phyloP scores from a whole-genome alignment of 2,888 invertebrate genomes.

The Diploptera punctata region DNA sequence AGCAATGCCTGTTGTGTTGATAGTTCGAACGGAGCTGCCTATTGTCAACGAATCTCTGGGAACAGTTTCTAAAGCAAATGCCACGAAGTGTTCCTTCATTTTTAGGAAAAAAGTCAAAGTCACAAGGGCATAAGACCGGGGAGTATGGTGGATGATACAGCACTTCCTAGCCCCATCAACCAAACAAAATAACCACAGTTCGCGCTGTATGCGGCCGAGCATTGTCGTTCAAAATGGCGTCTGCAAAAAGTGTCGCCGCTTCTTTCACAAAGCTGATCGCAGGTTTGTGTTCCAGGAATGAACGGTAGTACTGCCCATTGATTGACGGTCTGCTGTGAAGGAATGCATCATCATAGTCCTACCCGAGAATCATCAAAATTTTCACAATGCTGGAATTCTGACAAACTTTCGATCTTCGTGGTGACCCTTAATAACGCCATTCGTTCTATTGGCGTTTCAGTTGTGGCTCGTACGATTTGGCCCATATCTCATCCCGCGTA shows the following conservation, averaged over 20 bases:
- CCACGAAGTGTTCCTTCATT: background rate
- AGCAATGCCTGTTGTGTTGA: slow-evolving; percentile 15
- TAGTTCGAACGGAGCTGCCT: slow-evolving; percentile 23
- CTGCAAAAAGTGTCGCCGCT: slow-evolving; percentile 16
- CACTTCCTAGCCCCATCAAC: slow-evolving; percentile 5
- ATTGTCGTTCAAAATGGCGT: slow-evolving; percentile 19
- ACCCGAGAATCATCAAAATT: slow-evolving; percentile 22
- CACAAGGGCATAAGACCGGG: slow-evolving; percentile 5
- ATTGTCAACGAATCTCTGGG: background rate
- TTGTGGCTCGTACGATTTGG: slow-evolving; percentile 14
- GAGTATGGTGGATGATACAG: slow-evolving; percentile 13
- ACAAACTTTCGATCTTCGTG: background rate
- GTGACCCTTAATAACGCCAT: slow-evolving; percentile 4
- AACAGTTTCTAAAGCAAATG: slow-evolving; percentile 21
- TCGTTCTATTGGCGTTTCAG: slow-evolving; percentile 8
- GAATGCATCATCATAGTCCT: slow-evolving; percentile 7
- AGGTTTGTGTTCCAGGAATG: slow-evolving; percentile 14
- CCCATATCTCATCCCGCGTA: slow-evolving; percentile 9
- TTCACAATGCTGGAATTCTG: slow-evolving; percentile 10
- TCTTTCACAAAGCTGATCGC: slow-evolving; percentile 19
- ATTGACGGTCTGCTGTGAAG: slow-evolving; percentile 5
- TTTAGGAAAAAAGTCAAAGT: slow-evolving; percentile 2
- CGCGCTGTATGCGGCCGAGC: background rate
- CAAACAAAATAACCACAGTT: background rate
- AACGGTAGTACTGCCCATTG: slow-evolving; percentile 8